Conservation (phyloP, 2,797 vertebrate species). For the Brachyrhaphis roseni region DNA sequence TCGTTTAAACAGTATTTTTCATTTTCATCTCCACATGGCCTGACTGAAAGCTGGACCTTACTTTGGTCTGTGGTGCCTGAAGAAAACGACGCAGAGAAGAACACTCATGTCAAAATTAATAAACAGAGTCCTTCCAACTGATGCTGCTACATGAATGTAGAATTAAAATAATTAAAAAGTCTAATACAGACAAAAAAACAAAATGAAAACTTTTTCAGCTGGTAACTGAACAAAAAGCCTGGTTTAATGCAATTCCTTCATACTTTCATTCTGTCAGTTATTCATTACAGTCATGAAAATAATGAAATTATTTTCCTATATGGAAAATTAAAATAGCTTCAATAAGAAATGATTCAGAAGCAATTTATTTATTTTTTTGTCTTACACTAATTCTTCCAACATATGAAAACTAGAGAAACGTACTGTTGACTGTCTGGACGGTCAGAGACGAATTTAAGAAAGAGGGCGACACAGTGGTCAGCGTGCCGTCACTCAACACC, state of each 20-base stretch:
- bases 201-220: not conserved
- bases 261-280: not conserved
- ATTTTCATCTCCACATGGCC: conserved; percentile 53
- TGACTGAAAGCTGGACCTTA: conserved; percentile 26
- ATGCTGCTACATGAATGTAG: not conserved
- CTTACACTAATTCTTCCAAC: not conserved
- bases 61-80: conserved; percentile 52
- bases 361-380: not conserved
- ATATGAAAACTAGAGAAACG: conserved; percentile 19
- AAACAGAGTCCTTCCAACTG: not conserved
- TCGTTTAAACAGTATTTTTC: conserved; percentile 67
- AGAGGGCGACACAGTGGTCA: conserved; percentile 25
- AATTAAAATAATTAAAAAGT: not conserved
- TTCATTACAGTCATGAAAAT: not conserved
- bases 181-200: not conserved
- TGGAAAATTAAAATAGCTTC: not conserved
- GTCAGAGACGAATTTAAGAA: conserved; percentile 3
- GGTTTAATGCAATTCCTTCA: not conserved
- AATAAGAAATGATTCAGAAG: not conserved
- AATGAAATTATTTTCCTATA: not conserved
- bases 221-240: not conserved
- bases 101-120: not conserved
- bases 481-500: not conserved
- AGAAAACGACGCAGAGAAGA: not conserved
- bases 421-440: conserved; percentile 41